Conservation (phyloP, 2,113 vertebrate genomes). For the Urocynchramus pylzowi region DNA sequence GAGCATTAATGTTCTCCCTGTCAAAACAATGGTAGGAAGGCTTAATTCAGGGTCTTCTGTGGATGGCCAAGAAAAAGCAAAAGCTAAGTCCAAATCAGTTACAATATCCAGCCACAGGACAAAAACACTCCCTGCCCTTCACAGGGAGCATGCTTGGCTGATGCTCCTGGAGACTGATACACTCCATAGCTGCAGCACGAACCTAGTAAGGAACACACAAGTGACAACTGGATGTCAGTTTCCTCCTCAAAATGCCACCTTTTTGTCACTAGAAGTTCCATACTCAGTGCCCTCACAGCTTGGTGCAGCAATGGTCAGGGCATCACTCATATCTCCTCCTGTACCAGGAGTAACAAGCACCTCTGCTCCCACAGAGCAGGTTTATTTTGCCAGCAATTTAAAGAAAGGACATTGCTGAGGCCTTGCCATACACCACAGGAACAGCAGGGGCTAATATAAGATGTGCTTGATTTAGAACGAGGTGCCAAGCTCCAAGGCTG, state of each 20-base stretch:
- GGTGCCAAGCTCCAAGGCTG: neutral
- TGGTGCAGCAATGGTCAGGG: neutral
- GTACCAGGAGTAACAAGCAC: neutral
- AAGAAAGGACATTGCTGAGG: neutral
- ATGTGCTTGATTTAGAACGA: accelerated
- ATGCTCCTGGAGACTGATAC: neutral
- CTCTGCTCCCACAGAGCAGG: neutral
- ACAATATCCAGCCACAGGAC: neutral
- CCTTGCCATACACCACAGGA: neutral
- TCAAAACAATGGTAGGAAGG: neutral
- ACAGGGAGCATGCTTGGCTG: neutral
- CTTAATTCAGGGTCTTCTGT: neutral
- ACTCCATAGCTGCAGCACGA: neutral
- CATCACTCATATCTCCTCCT: neutral
- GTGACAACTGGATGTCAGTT: neutral
- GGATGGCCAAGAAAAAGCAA: neutral
- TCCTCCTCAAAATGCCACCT: neutral
- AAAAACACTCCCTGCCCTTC: neutral
- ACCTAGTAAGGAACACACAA: neutral
- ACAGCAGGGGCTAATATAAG: neutral
- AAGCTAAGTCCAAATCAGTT: neutral
- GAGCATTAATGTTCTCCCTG: neutral
- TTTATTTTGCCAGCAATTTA: neutral
- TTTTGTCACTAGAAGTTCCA: neutral
- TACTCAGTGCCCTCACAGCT: neutral